phyloP scores from a whole-genome alignment of 2,888 invertebrate genomes.

The Heliconius aoede region DNA sequence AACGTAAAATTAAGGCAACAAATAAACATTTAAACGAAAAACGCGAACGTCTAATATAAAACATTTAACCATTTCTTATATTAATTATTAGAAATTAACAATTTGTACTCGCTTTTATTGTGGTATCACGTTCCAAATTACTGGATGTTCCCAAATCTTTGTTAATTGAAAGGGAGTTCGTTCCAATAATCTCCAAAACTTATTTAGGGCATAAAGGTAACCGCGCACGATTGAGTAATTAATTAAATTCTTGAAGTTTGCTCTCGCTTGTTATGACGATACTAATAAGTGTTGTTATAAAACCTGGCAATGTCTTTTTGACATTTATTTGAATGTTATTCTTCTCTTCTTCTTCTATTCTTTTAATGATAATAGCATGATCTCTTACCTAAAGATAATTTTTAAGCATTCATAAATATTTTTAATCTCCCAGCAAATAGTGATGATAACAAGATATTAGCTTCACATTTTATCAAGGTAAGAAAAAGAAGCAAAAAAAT shows the following conservation, averaged over 20 bases:
- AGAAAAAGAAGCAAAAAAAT: too few relatives aligned
- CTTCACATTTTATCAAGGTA: too few relatives aligned
- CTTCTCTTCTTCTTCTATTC: too few relatives aligned
- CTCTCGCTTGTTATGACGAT: not conserved
- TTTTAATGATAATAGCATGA: too few relatives aligned
- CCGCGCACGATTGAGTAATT: conserved; percentile 29
- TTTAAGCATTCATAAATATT: too few relatives aligned
- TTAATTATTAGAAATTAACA: not conserved
- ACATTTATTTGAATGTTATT: too few relatives aligned
- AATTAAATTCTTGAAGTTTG: conserved; percentile 20
- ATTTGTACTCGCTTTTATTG: conserved; percentile 1
- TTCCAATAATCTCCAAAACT: conserved; percentile 25
- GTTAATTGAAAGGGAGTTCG: conserved; percentile 24
- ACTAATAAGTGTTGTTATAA: not conserved
- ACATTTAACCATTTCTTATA: not conserved
- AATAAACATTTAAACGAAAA: not conserved
- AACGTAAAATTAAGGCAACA: not conserved
- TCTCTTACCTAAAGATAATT: too few relatives aligned
- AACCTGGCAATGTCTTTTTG: too few relatives aligned
- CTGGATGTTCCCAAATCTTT: conserved; percentile 3
- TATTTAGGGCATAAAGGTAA: conserved; percentile 12
- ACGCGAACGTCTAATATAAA: not conserved
- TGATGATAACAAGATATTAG: too few relatives aligned
- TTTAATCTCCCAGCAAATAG: too few relatives aligned
- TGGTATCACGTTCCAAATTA: conserved; percentile 25